Evolutionary conservation across 2,113 vertebrate species (phyloP), one percentile per base, ranked within the genome.

Genomic region (Pycnonotus jocosus): DNA sequence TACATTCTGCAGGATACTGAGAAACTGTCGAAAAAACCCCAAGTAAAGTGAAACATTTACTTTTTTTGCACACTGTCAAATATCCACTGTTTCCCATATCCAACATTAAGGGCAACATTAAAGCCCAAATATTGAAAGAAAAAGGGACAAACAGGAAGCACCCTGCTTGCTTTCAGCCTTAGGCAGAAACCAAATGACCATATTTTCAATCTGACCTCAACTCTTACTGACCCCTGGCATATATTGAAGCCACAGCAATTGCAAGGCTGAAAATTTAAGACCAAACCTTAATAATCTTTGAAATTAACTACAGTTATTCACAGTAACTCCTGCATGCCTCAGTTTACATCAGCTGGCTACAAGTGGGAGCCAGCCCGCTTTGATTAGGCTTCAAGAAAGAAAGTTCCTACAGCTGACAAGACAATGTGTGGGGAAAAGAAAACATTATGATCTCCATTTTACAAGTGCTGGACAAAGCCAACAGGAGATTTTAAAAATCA

Each of bases 51-150:
- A 72, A 91, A 65, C 2, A 12, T 28, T 35, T 38, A 16, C 3
- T 2, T 9, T 62, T 15, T 50, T 50, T 40, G 10, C 5, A 7
- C 25, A 17, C 7, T 25, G 12, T 27, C 44, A 62, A 93, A 61
- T 65, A 62, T 4, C 12, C 0, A 1, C 19, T 30, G 6, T 76
- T 70, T 69, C 30, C 50, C 9, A 47, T 38, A 35, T 44, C 16
- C 27, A 60, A 16, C 57, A 65, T 35, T 57, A 65, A 81, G 12
- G 15, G 12, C 40, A 61, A 40, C 0, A 0, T 42, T 51, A 35
- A 84, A 72, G 6, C 3, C 9, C 3, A 27, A n/a, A 21, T 9
- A 45, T 6, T 37, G 25, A 80, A 76, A 47, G 4, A 53, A 83
- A 62, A n/a, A 11, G 13, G 5, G 24, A 45, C 7, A 31, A 76